Evolutionary conservation across 2,113 vertebrate species (phyloP).

Genomic region (Malurus melanocephalus): DNA sequence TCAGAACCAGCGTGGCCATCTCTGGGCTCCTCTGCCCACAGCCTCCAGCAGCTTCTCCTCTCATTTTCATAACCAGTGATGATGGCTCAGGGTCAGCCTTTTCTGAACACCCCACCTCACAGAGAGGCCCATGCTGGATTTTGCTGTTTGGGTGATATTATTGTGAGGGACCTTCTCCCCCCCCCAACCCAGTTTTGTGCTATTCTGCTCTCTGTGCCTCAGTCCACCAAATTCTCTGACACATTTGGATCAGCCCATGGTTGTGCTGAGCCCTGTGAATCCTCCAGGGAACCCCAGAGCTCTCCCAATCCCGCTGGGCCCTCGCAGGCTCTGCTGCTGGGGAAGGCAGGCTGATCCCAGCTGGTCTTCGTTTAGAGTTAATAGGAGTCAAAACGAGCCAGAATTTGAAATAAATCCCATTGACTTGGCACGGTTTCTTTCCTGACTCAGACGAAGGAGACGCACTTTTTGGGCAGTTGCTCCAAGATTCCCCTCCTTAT

Average conservation of each 20-base stretch:
- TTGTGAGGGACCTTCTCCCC: accelerated
- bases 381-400: conserved; percentile 57
- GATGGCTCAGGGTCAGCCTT: not conserved
- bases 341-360: conserved; percentile 42
- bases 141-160: not conserved
- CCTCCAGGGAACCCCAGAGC: not conserved
- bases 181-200: not conserved
- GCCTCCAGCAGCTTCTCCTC: not conserved
- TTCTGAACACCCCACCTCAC: not conserved
- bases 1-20: accelerated
- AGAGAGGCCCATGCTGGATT: not conserved
- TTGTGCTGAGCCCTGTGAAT: not conserved
- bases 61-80: not conserved
- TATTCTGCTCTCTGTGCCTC: not conserved
- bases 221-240: not conserved
- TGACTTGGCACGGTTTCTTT: conserved; percentile 37
- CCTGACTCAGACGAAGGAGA: conserved; percentile 58
- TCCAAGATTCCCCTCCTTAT: conserved; percentile 59
- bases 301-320: accelerated
- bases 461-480: conserved; percentile 12
- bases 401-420: conserved; percentile 59
- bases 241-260: not conserved
- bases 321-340: not conserved
- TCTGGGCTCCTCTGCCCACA: not conserved
- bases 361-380: conserved; percentile 62